These are phyloP conservation scores for Drosophila algonquin DNA, from an alignment of 2,888 invertebrate species.

Conservation along the genomic window DNA sequence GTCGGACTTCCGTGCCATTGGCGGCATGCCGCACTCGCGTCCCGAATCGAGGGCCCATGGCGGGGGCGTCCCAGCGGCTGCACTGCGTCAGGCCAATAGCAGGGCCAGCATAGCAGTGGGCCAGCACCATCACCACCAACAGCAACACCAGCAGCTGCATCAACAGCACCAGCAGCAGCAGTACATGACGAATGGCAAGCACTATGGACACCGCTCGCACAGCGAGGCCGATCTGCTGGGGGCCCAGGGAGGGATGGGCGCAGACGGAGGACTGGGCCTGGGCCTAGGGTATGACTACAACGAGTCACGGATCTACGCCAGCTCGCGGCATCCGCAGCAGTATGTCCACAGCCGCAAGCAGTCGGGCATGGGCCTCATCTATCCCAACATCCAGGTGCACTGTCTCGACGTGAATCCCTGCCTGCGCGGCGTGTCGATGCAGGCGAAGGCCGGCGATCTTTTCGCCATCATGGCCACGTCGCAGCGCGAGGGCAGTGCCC, in stretches of 20 bases:
- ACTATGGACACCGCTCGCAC: constrained; percentile 87
- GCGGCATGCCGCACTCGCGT: constrained; percentile 81
- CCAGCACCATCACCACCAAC: constrained; percentile 79
- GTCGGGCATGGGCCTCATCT: constrained; percentile 82
- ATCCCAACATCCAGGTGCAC: constrained; percentile 84
- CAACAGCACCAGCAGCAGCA: constrained; percentile 79
- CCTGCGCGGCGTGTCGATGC: constrained; percentile 88
- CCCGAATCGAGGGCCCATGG: constrained; percentile 83
- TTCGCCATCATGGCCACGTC: constrained; percentile 95
- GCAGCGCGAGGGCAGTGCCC: constrained; percentile 92
- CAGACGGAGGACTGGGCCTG: constrained; percentile 83
- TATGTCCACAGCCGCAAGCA: constrained; percentile 78
- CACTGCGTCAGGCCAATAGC: constrained; percentile 89
- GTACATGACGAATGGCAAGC: constrained; percentile 80
- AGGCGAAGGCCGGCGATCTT: constrained; percentile 95
- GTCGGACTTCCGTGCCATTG: constrained; percentile 89
- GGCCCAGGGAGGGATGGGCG: constrained; percentile 71
- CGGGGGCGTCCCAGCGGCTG: constrained; percentile 86
- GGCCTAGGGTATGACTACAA: constrained; percentile 77
- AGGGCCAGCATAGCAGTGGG: constrained; percentile 85
- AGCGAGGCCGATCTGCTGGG: constrained; percentile 94
- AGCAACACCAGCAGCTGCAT: constrained; percentile 70
- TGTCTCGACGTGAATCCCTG: constrained; percentile 94
- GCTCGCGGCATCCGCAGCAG: constrained; percentile 62
- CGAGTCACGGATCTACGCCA: constrained; percentile 82